phyloP scores from a whole-genome alignment of 2,797 vertebrate species.

The Xenopus petersii region DNA sequence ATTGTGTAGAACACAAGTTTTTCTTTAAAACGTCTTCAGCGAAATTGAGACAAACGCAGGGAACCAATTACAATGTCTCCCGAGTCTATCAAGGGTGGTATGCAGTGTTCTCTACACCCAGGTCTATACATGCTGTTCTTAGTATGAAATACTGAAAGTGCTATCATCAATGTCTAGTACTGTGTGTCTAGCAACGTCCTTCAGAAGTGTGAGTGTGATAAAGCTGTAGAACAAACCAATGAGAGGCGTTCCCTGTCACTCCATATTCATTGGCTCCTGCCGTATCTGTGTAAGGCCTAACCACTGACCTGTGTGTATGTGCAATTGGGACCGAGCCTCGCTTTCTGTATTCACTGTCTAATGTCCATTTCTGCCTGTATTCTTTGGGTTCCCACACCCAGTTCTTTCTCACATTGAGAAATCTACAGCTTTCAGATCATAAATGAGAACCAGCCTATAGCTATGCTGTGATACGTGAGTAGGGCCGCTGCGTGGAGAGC shows the following conservation, averaged over 20 bases:
- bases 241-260: background rate
- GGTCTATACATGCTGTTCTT: background rate
- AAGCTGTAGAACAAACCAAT: background rate
- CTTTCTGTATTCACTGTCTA: background rate
- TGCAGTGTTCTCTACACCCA: background rate
- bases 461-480: background rate
- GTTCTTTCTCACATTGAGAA: conserved; percentile 45
- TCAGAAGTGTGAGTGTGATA: too few species aligned
- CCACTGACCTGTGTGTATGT: background rate
- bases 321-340: background rate
- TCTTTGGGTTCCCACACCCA: conserved; percentile 2
- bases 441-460: rapidly evolving
- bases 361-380: background rate
- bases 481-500: background rate
- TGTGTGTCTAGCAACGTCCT: too few species aligned
- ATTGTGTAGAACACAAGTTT: conserved; percentile 62
- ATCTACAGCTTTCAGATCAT: conserved; percentile 5
- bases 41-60: conserved; percentile 5
- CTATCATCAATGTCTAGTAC: too few species aligned
- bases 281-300: background rate
- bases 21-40: background rate
- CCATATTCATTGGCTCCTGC: background rate
- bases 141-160: background rate
- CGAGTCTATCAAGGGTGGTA: too few species aligned
- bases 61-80: background rate